Evolutionary conservation across 2,888 invertebrate genomes (phyloP).

Genomic region (Bhutanitis thaidina): DNA sequence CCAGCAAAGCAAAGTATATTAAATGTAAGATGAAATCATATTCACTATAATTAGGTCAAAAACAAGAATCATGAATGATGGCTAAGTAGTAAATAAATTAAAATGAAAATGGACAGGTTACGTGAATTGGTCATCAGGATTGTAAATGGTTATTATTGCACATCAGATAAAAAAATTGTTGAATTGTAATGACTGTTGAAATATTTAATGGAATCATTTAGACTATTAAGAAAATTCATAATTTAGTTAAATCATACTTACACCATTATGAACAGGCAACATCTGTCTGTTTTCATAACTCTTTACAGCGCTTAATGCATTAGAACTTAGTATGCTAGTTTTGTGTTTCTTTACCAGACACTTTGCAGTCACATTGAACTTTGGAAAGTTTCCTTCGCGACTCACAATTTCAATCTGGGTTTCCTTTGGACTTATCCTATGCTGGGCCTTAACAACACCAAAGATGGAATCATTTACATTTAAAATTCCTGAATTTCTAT

Average conservation of each 20-base stretch:
- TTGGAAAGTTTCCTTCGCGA: conserved; percentile 17
- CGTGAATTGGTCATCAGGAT: too few relatives aligned
- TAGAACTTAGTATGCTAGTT: conserved; percentile 15
- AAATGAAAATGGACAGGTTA: too few relatives aligned
- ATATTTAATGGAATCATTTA: too few relatives aligned
- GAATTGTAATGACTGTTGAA: too few relatives aligned
- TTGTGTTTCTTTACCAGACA: conserved; percentile 27
- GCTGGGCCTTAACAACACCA: conserved; percentile 25
- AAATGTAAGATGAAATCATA: too few relatives aligned
- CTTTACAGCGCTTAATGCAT: conserved; percentile 20
- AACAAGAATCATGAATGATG: too few relatives aligned
- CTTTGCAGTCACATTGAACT: conserved; percentile 26
- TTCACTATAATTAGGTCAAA: too few relatives aligned
- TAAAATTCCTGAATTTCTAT: conserved; percentile 30
- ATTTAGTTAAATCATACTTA: conserved; percentile 2
- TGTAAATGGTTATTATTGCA: too few relatives aligned
- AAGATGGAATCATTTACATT: conserved; percentile 24
- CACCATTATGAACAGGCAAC: conserved; percentile 7
- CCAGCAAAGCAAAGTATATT: too few relatives aligned
- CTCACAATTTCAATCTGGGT: conserved; percentile 25
- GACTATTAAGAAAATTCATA: too few relatives aligned
- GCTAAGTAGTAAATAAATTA: too few relatives aligned
- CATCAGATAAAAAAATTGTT: too few relatives aligned
- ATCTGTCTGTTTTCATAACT: conserved; percentile 12
- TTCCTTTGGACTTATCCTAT: conserved; percentile 22